Conservation (phyloP, 2,113 vertebrate genomes). For the Stegostoma tigrinum region DNA sequence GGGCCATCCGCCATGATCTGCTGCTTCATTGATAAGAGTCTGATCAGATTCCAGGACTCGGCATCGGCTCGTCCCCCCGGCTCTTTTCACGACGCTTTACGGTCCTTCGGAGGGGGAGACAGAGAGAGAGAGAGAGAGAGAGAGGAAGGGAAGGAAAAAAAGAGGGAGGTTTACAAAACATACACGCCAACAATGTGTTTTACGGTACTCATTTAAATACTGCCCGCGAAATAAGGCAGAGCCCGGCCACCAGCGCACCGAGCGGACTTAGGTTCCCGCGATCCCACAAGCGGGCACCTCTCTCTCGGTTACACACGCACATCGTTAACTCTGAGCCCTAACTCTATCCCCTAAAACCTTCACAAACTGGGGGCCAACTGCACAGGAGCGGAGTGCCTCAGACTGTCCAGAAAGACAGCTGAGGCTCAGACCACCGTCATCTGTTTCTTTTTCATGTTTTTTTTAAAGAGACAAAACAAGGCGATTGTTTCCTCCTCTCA, state of each 20-base stretch:
- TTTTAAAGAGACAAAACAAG: background rate
- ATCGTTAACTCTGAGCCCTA: constrained; percentile 40
- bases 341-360: background rate
- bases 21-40: constrained; percentile 96
- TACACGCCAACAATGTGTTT: constrained; percentile 72
- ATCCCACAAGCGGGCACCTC: background rate
- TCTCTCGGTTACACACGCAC: background rate
- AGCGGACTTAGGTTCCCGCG: background rate
- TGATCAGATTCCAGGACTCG: constrained; percentile 87
- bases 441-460: background rate
- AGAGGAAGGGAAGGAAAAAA: background rate
- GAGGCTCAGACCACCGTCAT: background rate
- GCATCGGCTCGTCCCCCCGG: constrained; percentile 88
- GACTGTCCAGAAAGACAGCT: background rate
- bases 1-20: constrained; percentile 99
- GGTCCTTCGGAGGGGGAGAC: constrained; percentile 20
- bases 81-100: constrained; percentile 47
- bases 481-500: background rate
- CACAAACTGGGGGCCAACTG: background rate
- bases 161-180: constrained; percentile 35
- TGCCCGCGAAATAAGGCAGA: constrained; percentile 61
- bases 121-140: background rate
- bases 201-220: constrained; percentile 68
- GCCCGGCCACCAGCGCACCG: constrained; percentile 20
- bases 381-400: background rate